Conservation (phyloP, 2,113 vertebrate genomes). For the Chelonoidis abingdonii region DNA sequence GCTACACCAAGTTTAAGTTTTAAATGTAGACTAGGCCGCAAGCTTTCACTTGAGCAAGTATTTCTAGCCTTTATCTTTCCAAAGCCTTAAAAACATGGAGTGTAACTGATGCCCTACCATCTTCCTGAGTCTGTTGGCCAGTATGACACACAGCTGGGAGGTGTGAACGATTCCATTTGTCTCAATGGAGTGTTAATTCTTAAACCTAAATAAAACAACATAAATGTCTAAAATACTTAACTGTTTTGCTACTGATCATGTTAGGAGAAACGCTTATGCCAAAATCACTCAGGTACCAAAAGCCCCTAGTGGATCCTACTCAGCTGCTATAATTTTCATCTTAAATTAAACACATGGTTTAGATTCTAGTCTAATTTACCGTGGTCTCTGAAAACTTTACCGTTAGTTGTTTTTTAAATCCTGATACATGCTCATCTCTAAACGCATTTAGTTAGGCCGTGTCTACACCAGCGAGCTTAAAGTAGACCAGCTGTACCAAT, state of each 20-base stretch:
- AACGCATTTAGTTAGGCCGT: background rate
- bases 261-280: conserved; percentile 50
- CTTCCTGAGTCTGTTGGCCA: conserved; percentile 2
- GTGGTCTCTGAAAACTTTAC: conserved; percentile 63
- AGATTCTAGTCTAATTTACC: conserved; percentile 61
- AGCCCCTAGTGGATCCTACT: conserved; percentile 44
- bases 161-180: conserved; percentile 27
- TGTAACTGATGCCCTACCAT: conserved; percentile 4
- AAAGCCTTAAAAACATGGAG: background rate
- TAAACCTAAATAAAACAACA: conserved; percentile 42
- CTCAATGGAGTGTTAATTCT: conserved; percentile 49
- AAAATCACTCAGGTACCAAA: conserved; percentile 37
- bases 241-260: background rate
- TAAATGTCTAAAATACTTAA: conserved; percentile 14
- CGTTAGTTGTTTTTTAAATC: conserved; percentile 61
- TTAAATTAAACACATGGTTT: conserved; percentile 53
- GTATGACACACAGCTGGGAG: conserved; percentile 33
- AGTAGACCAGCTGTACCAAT: too few species aligned
- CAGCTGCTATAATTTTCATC: conserved; percentile 52
- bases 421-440: conserved; percentile 20
- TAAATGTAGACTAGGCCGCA: conserved; percentile 6
- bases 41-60: conserved; percentile 52
- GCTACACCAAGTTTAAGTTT: background rate
- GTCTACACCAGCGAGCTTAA: too few species aligned
- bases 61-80: conserved; percentile 46